Conservation (phyloP, 2,888 invertebrate genomes). For the Mimachlamys varia region DNA sequence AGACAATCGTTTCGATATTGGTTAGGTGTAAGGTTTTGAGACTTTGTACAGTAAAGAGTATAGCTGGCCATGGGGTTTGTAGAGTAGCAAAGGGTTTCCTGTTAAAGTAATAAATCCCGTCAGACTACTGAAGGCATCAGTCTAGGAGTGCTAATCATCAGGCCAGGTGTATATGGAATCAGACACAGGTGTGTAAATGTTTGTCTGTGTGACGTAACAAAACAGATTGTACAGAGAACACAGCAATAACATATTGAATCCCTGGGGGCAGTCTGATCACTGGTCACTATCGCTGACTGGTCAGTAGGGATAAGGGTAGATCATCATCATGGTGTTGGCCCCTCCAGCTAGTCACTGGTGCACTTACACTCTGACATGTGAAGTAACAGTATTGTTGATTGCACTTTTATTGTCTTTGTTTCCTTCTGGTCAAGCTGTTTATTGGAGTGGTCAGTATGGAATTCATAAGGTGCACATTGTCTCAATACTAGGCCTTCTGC, state of each 20-base stretch:
- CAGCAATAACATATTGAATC: not conserved
- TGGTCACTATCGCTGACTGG: too few species aligned
- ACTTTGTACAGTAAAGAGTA: too few species aligned
- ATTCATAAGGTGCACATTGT: not conserved
- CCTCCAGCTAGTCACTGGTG: not conserved
- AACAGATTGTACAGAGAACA: not conserved
- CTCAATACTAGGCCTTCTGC: not conserved
- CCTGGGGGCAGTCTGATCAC: not conserved
- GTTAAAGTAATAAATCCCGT: too few species aligned
- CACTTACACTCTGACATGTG: not conserved
- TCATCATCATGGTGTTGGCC: not conserved
- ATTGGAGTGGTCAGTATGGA: not conserved
- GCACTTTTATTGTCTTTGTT: not conserved
- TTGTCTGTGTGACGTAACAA: not conserved
- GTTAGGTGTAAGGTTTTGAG: too few species aligned
- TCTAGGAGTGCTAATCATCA: not conserved
- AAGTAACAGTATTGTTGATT: not conserved
- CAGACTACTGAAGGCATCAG: not conserved
- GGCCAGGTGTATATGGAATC: not conserved
- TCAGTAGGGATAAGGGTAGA: not conserved
- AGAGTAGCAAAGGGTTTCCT: too few species aligned
- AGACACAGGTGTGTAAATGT: not conserved
- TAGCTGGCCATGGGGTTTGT: too few species aligned
- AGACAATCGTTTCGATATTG: too few species aligned
- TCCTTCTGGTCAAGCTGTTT: not conserved